Evolutionary conservation across 2,797 vertebrate genomes (phyloP).

Genomic region (Allobates femoralis): DNA sequence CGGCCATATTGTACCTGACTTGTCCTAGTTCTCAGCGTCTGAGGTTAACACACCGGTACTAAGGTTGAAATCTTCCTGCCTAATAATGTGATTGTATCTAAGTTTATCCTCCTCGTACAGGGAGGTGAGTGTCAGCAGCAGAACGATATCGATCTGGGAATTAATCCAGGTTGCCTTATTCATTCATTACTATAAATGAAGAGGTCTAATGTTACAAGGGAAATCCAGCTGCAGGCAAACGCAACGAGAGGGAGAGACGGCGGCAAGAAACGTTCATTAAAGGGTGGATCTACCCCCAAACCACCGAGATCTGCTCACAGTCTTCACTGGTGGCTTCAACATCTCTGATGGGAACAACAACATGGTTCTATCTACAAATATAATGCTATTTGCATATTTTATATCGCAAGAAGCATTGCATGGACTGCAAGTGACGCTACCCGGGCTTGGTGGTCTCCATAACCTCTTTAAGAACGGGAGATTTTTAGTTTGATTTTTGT

Average conservation of each 20-base stretch:
- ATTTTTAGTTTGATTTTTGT: too few relatives aligned
- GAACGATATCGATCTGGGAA: constrained; percentile 29
- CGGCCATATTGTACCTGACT: not conserved
- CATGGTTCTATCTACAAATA: not conserved
- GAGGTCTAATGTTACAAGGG: constrained; percentile 14
- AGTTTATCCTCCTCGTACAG: not conserved
- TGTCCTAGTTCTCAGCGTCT: not conserved
- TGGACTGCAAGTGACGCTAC: too few relatives aligned
- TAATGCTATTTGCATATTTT: too few relatives aligned
- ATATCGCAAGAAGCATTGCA: too few relatives aligned
- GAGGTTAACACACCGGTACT: not conserved
- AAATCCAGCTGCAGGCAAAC: constrained; percentile 13
- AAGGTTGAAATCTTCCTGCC: not conserved
- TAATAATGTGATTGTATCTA: constrained; percentile 24
- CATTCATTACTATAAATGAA: constrained; percentile 26
- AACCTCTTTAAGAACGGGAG: too few relatives aligned
- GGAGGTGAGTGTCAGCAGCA: constrained; percentile 30
- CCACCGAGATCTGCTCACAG: not conserved
- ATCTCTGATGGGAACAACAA: not conserved
- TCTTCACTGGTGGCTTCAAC: not conserved
- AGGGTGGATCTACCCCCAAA: constrained; percentile 21
- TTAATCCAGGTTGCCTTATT: constrained; percentile 16
- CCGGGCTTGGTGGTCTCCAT: too few relatives aligned
- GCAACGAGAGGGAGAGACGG: not conserved
- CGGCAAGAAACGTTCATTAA: constrained; percentile 8